Evolutionary conservation across 2,888 invertebrate species (phyloP), one percentile per base, ranked within the genome.

Genomic region (Cyrtodaria siliqua): DNA sequence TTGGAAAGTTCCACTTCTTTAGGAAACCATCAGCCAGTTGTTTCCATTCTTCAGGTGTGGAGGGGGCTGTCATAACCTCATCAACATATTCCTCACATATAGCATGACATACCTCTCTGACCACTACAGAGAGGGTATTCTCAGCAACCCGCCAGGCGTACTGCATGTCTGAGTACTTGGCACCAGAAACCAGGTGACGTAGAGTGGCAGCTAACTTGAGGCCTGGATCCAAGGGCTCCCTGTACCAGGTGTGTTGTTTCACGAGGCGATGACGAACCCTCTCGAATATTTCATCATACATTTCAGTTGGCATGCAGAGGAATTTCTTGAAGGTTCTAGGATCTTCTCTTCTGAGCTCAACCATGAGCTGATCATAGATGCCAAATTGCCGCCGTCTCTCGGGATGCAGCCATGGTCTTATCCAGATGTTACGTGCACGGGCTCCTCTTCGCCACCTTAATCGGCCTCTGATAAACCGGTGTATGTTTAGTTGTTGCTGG

Each of bases 71-170:
- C 42, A 76, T 47, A 27, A 68, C 63, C 44, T 78, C 63, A 60
- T 63, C 50, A 20, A 50, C 33, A 57, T 74, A 78, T 53, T 74
- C 78, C n/a, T 79, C 73, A 38, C 69, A 53, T 47, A 79, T 73
- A 55, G 82, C 75, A 26, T 75, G 56, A 57, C 83, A 80, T n/a
- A 80, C 70, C 63, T 80, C 77, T 61, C 71, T 42, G 47, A 78
- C 66, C 6, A 72, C 33, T 20, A 78, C 20, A 38, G 59, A 62
- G 12, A 63, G 52, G 47, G 74, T 74, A 68, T 82, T 79, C 56
- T 73, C 61, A 33, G 72, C 59, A 16, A 79, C 79, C 49, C 81
- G 47, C 72, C 61, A 83, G 56, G 27, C 61, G 38, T 18, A 79
- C 67, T 53, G 38, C 70, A 78, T 63, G 47, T 18, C 33, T 47